Evolutionary conservation across 1,140 invertebrate species (phyloP).

Genomic region (Ylistrum balloti): DNA sequence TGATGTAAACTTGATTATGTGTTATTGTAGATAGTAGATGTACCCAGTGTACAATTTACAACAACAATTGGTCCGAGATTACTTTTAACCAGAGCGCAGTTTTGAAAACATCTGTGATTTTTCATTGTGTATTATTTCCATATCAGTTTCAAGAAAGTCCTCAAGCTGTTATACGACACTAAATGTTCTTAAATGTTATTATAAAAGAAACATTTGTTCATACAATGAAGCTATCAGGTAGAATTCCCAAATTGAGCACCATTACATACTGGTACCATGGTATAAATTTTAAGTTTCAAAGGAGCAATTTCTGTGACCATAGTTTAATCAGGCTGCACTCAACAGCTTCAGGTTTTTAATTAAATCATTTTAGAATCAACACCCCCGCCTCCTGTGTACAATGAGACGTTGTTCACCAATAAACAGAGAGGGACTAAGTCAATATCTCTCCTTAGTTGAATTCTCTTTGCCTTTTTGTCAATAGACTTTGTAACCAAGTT

Average conservation of each 20-base stretch:
- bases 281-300: neutral
- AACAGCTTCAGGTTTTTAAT: neutral
- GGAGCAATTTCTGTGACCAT: neutral
- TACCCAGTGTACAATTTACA: too few species aligned
- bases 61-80: too few species aligned
- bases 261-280: neutral
- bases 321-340: neutral
- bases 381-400: neutral
- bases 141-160: neutral
- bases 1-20: too few species aligned
- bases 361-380: neutral
- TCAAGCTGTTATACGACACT: neutral
- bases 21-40: too few species aligned
- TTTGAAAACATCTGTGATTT: too few species aligned
- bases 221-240: neutral
- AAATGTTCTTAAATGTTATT: conserved; percentile 40
- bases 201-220: neutral
- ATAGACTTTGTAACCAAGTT: neutral
- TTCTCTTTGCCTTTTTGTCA: neutral
- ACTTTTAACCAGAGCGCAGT: too few species aligned
- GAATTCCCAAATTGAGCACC: neutral
- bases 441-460: neutral
- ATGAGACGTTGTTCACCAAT: neutral
- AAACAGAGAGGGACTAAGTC: neutral
- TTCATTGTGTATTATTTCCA: too few species aligned